Conservation (phyloP, 2,797 vertebrate genomes). For the Ammospiza maritima region DNA sequence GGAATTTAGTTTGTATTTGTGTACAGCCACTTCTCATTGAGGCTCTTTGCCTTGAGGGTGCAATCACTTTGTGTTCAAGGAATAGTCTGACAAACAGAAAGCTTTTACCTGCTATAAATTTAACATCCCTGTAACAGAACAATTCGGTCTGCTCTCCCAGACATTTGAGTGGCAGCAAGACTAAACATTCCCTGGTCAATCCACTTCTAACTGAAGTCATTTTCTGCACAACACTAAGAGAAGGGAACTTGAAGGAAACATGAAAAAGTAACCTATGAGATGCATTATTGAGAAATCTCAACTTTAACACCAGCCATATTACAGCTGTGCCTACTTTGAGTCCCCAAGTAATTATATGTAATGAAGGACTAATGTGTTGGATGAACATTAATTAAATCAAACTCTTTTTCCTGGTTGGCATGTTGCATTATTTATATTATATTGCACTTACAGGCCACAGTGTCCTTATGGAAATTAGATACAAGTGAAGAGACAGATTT, state of each 20-base stretch:
- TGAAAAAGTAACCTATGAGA: background rate
- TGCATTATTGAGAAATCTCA: background rate
- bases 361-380: background rate
- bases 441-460: background rate
- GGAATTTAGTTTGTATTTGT: background rate
- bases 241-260: background rate
- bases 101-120: background rate
- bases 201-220: background rate
- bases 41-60: background rate
- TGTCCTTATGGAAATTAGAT: background rate
- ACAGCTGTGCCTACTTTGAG: background rate
- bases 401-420: background rate
- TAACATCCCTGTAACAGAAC: background rate
- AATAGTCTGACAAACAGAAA: background rate
- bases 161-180: background rate
- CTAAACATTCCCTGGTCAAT: background rate
- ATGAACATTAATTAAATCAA: background rate
- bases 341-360: background rate
- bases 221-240: background rate
- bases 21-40: background rate
- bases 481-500: background rate
- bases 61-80: background rate
- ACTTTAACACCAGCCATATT: background rate
- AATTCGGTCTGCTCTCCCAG: background rate
- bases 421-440: slow-evolving; percentile 8